Base-by-base conservation (phyloP, 2,113 vertebrate genomes). In the Aegithalos caudatus region DNA sequence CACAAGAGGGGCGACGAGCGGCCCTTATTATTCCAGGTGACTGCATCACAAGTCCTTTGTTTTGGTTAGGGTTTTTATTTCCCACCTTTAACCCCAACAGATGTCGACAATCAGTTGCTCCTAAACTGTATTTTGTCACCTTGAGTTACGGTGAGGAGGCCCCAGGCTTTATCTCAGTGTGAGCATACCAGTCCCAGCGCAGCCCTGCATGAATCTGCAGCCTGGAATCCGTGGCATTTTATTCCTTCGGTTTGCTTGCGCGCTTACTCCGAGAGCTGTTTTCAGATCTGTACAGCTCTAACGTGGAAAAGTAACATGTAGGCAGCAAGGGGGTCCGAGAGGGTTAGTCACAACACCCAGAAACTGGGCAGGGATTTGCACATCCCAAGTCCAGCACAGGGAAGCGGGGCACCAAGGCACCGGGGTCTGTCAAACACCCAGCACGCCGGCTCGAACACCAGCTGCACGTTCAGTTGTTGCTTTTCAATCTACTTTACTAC, bases 191-290 rank as follows among this genome's bases (percentile, higher is more conserved):
- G 72, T 4, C 60, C 66, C 11, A 50, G 58, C 1, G 0, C 3
- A 81, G 76, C 87, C 83, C 74, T 18, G 25, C 19, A 19, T 90
- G 90, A 83, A 95, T 92, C 88, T 24, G 24, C 47, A 38, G 92
- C 92, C 80, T 86, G 92, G 95, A 97, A 96, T 95, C 81, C 45
- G 1, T 67, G 95, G 96, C 64, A 96, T 97, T 94, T 90, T 33
- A 81, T 60, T 70, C 74, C 92, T 70, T 84, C 56, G 21, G 48
- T 62, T 90, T 87, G 62, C 81, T 77, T 57, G 56, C 0, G 1
- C 0, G 1, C 70, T 94, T 71, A 85, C 76, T 56, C 47, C 21
- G 33, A 86, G 57, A 81, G 44, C 67, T n/a, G 13, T 79, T 62
- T 51, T 86, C 16, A 9, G 57, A 64, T 0, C n/a, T n/a, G n/a